Evolutionary conservation across 2,888 invertebrate species (phyloP).

Genomic region (Apodemia zela): DNA sequence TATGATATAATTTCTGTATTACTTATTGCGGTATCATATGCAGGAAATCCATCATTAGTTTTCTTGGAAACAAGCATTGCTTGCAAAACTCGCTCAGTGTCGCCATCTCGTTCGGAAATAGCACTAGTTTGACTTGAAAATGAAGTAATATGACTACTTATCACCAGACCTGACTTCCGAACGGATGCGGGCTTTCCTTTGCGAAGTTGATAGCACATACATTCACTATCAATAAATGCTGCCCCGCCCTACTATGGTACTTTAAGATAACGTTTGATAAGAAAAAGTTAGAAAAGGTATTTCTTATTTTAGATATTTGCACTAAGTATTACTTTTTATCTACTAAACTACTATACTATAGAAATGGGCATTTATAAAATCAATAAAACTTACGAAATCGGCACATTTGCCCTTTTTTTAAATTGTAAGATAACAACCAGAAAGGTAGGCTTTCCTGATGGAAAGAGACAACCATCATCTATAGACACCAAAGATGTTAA

Average conservation of each 20-base stretch:
- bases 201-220: constrained; percentile 26
- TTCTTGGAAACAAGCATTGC: constrained; percentile 29
- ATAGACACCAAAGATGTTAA: no score
- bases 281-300: constrained; percentile 19
- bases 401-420: no score
- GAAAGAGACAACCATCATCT: no score
- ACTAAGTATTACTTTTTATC: neutral
- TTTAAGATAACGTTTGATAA: constrained; percentile 32
- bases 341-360: no score
- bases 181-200: constrained; percentile 42
- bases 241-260: constrained; percentile 11
- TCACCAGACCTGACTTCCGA: constrained; percentile 34
- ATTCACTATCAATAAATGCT: constrained; percentile 36
- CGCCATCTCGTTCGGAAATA: constrained; percentile 56
- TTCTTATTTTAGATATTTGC: neutral
- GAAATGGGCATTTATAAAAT: no score
- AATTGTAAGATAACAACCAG: no score
- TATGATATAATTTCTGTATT: constrained; percentile 32
- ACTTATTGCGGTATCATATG: constrained; percentile 32
- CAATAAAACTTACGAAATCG: no score
- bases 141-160: constrained; percentile 30
- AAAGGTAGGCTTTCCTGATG: no score
- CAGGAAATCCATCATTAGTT: constrained; percentile 34
- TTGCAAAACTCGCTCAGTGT: constrained; percentile 40
- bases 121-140: constrained; percentile 29